Conservation (phyloP, 2,888 invertebrate species). For the Anthrax anthrax region DNA sequence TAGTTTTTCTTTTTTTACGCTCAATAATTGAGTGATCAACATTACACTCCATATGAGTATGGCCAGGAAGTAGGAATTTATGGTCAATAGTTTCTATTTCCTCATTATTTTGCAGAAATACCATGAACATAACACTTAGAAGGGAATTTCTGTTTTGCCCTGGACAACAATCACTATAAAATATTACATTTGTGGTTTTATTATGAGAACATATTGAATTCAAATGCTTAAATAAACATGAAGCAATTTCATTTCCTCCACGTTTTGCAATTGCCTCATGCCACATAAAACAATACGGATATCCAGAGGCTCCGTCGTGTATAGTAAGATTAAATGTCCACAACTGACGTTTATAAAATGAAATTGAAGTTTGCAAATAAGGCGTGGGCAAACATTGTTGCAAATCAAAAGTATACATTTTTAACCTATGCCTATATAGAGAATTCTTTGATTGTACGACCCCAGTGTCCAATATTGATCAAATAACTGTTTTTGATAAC, state of each 20-base stretch:
- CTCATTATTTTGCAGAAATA: no score
- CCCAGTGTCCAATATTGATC: background rate
- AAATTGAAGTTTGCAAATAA: background rate
- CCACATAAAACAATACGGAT: background rate
- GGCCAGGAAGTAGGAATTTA: no score
- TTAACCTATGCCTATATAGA: background rate
- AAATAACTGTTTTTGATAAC: background rate
- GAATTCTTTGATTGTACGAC: background rate
- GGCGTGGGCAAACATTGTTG: background rate
- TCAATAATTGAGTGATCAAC: background rate
- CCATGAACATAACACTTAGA: no score
- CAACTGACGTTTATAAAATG: background rate
- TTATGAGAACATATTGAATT: no score
- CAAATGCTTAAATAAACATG: no score
- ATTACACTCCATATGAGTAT: background rate
- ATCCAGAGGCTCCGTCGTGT: background rate
- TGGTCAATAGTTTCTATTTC: no score
- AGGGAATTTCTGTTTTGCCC: no score
- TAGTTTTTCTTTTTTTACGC: background rate
- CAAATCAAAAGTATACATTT: constrained; percentile 1
- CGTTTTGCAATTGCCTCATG: background rate
- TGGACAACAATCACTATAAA: no score
- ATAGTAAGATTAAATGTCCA: background rate
- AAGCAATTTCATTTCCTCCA: background rate
- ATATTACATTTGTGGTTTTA: no score